Conservation (phyloP, 2,113 vertebrate species). For the Gobio gobio region DNA sequence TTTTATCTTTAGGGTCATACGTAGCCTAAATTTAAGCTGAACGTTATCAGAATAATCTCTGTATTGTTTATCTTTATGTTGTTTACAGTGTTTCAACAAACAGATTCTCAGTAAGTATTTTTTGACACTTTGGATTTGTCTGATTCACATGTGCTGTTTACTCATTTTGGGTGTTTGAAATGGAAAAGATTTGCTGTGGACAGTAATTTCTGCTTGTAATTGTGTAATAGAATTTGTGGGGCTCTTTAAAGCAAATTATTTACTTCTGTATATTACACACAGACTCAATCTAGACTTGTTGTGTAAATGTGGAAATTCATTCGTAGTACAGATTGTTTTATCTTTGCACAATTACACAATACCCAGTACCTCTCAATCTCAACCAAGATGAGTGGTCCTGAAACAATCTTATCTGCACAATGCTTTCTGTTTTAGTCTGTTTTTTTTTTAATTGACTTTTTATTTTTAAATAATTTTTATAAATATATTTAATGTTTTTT, state of each 20-base stretch:
- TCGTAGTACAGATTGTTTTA: neutral
- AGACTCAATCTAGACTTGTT: constrained; percentile 9
- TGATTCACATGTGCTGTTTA: neutral
- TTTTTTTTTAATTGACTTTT: neutral
- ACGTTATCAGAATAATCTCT: neutral
- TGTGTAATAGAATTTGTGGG: neutral
- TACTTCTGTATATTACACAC: constrained; percentile 9
- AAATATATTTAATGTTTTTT: neutral
- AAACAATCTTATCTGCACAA: neutral
- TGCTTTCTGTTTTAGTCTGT: neutral
- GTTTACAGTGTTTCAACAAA: constrained; percentile 3
- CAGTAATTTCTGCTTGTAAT: neutral
- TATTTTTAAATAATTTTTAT: neutral
- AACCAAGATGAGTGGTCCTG: neutral
- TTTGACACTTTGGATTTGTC: neutral
- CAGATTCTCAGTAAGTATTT: too few relatives aligned
- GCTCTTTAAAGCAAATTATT: neutral
- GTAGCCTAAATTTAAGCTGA: neutral
- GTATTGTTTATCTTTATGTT: neutral
- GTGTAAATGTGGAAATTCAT: neutral
- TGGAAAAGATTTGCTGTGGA: neutral
- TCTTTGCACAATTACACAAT: neutral
- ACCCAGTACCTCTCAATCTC: neutral
- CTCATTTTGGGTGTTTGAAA: neutral
- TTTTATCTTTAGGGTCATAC: neutral